Percentiles rank a stretch among this genome's conserved stretches.
These are phyloP conservation scores for Brenthis daphne DNA, from an alignment of 2,888 invertebrate genomes.

Conservation along the genomic window DNA sequence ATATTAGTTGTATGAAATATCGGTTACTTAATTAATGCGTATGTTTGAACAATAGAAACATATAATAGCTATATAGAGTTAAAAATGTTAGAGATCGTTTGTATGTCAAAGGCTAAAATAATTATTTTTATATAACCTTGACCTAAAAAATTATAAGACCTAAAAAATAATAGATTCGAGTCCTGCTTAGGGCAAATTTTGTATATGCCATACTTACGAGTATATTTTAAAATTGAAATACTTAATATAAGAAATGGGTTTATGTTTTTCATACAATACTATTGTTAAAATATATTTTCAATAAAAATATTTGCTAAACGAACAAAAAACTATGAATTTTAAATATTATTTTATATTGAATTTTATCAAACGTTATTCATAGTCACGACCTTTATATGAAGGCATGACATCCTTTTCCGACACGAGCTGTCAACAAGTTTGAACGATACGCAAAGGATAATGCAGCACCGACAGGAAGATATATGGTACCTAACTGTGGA, in stretches of 20 bases:
- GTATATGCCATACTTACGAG: no score
- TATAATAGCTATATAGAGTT: no score
- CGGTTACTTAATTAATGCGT: no score
- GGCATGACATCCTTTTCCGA: conserved; percentile 18
- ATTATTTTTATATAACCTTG: no score
- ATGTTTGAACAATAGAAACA: no score
- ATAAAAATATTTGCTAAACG: background rate
- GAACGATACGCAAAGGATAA: conserved; percentile 20
- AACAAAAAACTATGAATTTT: background rate
- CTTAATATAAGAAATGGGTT: background rate
- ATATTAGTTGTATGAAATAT: no score
- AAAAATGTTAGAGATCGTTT: no score
- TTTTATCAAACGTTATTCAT: conserved; percentile 10
- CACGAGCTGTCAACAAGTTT: conserved; percentile 18
- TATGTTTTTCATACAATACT: background rate
- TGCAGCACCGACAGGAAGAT: conserved; percentile 16
- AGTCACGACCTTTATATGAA: conserved; percentile 18
- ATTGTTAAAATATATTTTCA: background rate
- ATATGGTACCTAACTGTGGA: background rate
- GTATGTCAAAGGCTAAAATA: no score
- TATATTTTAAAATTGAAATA: no score
- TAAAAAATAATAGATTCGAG: no score
- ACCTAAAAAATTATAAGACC: no score
- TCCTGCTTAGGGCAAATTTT: no score
- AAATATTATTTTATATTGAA: background rate